A percentile compares a stretch with the other conserved stretches of the same genome.
These are phyloP conservation scores for Apostichopus parvimensis DNA, from an alignment of 35 echinoderm and acorn worm genomes.

Conservation along the genomic window DNA sequence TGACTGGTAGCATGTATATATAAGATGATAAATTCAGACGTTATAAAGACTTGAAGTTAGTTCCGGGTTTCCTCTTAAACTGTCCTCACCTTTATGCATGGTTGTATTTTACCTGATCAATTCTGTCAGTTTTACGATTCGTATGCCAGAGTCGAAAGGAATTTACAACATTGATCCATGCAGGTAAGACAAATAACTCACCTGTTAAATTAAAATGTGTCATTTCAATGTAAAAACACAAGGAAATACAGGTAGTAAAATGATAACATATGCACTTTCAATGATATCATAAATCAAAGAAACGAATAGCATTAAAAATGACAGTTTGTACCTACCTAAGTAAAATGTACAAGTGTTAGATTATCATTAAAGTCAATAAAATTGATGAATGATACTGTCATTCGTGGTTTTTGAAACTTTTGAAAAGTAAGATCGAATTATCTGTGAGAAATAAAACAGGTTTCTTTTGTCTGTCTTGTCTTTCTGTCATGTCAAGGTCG, in stretches of 20 bases:
- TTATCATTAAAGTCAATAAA: not conserved
- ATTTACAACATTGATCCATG: too few relatives aligned
- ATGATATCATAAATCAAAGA: not conserved
- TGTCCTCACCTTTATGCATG: not conserved
- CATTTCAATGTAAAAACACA: not conserved
- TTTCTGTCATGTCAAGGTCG: too few relatives aligned
- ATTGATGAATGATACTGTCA: not conserved
- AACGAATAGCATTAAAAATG: not conserved
- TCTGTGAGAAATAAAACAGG: not conserved
- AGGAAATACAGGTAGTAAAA: not conserved
- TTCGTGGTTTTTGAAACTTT: not conserved
- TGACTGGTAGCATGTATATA: not conserved
- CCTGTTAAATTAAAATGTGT: not conserved
- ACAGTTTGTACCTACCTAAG: not conserved
- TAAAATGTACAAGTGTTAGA: not conserved
- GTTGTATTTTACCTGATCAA: not conserved
- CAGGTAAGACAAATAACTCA: not conserved
- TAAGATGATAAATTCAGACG: not conserved
- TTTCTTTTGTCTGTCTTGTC: not conserved
- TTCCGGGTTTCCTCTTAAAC: not conserved
- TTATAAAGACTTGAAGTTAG: not conserved
- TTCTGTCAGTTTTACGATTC: not conserved
- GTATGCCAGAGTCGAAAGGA: too few relatives aligned
- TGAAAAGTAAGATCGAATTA: not conserved
- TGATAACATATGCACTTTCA: not conserved